Percentiles rank a stretch among this genome's conserved stretches.
Evolutionary conservation across 2,888 invertebrate species (phyloP).

Genomic region (Pyrrhosoma nymphula): DNA sequence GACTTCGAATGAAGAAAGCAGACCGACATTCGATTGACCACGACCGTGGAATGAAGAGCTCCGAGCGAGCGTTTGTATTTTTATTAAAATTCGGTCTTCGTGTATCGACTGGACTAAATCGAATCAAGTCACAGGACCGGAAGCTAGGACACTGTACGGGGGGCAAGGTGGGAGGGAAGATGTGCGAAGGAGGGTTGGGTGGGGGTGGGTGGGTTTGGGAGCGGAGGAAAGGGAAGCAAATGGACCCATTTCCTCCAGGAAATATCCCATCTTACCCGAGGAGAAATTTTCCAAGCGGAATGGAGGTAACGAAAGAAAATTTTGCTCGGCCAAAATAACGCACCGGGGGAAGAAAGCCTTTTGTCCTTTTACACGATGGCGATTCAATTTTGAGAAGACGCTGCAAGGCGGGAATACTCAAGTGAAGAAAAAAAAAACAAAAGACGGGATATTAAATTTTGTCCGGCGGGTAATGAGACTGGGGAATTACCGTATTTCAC

Average conservation of each 20-base stretch:
- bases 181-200: background rate
- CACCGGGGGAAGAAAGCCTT: background rate
- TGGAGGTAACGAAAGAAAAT: constrained; percentile 10
- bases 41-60: background rate
- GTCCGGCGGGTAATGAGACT: constrained; percentile 23
- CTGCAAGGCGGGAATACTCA: background rate
- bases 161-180: background rate
- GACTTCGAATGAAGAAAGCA: background rate
- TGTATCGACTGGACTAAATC: constrained; percentile 26
- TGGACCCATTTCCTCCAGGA: constrained; percentile 40
- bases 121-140: background rate
- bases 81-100: background rate
- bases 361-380: constrained; percentile 19
- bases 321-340: background rate
- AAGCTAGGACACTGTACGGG: background rate
- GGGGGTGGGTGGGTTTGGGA: background rate
- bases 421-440: background rate
- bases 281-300: constrained; percentile 9
- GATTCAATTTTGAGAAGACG: constrained; percentile 17
- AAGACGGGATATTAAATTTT: background rate
- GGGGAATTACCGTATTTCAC: background rate
- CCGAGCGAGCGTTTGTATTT: background rate
- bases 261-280: constrained; percentile 41
- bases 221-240: background rate
- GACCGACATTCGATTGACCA: background rate